Base-by-base conservation (phyloP, 2,113 vertebrate genomes). In the Pteruthius melanotis region DNA sequence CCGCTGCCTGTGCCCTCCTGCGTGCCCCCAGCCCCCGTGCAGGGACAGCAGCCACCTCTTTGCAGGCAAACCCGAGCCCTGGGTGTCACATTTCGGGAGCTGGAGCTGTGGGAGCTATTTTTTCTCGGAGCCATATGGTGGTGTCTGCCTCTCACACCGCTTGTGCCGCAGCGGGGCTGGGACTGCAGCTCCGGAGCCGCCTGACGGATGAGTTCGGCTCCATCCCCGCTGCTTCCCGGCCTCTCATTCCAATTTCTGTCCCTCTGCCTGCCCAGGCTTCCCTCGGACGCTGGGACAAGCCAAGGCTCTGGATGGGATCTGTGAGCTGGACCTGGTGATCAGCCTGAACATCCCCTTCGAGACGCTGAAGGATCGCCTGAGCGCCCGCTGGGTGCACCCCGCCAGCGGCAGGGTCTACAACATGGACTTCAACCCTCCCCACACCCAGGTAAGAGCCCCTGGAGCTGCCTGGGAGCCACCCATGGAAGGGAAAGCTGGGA, bases 331-430 rank as follows among this genome's bases (percentile, higher is more conserved):
- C 87, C 87, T 99, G 64, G 99, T 99, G 91, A 98, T 99, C 97
- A 99, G 97, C 94, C 98, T 99, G 84, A 99, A 99, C 96, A 98
- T 99, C 45, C 99, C 99, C 27, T 99, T 98, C 3, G 99, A 99
- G 97, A 99, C 99, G 0, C 97, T 99, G 50, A 99, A 98, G 95
- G 99, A 99, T 37, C 98, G 99, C 10, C 98, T 99, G 95, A 99
- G 98, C 7, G 98, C 98, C 35, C 98, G 99, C 76, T 99, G 99
- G 99, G 96, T 99, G 87, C 99, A 99, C 83, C 98, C 97, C 0
- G 78, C 93, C 82, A 99, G 99, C 0, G 99, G 99, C 8, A 98
- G 99, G 82, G 99, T 99, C 35, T 99, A 99, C 97, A 99, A 99
- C 97, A 98, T 99, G 98, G 98, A 98, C 95, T 99, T 99, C 98